Percentiles rank a stretch among this genome's conserved stretches.
Conservation (phyloP, 2,113 vertebrate genomes). For the Pelecanoides urinatrix region DNA sequence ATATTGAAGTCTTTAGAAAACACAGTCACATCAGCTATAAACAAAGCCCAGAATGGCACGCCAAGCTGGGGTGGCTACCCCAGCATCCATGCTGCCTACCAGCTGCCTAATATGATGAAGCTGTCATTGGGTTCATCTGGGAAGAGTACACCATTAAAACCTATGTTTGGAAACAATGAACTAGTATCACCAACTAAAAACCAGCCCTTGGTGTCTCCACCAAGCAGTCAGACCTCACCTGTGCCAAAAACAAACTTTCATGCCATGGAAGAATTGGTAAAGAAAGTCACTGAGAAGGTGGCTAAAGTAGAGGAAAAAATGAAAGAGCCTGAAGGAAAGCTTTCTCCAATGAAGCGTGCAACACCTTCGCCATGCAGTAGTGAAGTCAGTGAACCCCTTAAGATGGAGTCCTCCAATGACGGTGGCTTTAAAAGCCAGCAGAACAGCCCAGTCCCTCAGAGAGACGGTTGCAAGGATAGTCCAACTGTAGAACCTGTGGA, state of each 20-base stretch:
- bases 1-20: constrained; percentile 98
- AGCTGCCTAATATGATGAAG: constrained; percentile 99
- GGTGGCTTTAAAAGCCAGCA: constrained; percentile 84
- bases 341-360: constrained; percentile 83
- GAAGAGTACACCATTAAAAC: constrained; percentile 87
- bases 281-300: constrained; percentile 98
- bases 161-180: constrained; percentile 86
- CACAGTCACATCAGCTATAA: constrained; percentile 97
- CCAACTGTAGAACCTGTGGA: constrained; percentile 80
- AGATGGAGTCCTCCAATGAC: constrained; percentile 81
- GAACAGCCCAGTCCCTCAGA: constrained; percentile 75
- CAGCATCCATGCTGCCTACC: constrained; percentile 97
- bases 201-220: constrained; percentile 87
- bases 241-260: constrained; percentile 96
- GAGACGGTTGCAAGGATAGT: constrained; percentile 81
- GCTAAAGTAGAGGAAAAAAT: constrained; percentile 94
- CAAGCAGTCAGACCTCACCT: constrained; percentile 91
- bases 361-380: constrained; percentile 92
- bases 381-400: constrained; percentile 83
- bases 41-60: constrained; percentile 98
- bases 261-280: constrained; percentile 97
- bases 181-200: constrained; percentile 86
- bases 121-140: constrained; percentile 89
- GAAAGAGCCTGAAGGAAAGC: constrained; percentile 84
- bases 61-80: constrained; percentile 98